Base-by-base conservation (phyloP, 2,113 vertebrate genomes). In the Chaetodon trifascialis region DNA sequence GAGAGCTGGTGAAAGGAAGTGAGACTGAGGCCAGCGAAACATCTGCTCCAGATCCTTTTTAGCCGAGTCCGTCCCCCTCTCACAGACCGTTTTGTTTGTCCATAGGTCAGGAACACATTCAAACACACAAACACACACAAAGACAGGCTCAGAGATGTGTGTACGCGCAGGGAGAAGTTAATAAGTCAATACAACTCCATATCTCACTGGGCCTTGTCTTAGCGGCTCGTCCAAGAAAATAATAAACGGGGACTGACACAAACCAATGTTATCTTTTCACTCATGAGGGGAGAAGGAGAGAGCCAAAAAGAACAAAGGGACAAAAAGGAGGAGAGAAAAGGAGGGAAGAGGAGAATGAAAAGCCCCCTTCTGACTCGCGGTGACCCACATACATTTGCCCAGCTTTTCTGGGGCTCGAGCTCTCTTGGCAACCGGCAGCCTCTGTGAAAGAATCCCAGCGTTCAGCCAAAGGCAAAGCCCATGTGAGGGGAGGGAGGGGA, bases 221-320 rank as follows among this genome's bases (percentile, higher is more conserved):
- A 88, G 82, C 46, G 2, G 69, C 34, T 64, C 79, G 76, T 88
- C 74, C 49, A 9, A 68, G 72, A 80, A 91, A 94, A 95, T 92
- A 94, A 95, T 88, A 92, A 94, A 91, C 85, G 67, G 73, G 88
- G 79, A 30, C 88, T 44, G 92, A 92, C 89, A 90, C 92, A 92
- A 91, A 94, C 94, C 92, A 93, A 75, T 93, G 91, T 95, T 94
- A 94, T 95, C 95, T 94, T 95, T 94, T 95, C 91, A 93, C 92
- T 92, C 80, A 70, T 71, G 89, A 79, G 78, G 83, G 86, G 73
- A 86, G 88, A 89, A 73, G 80, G 80, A 73, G 91, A 47, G 81
- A 86, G 87, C 89, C 80, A 72, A 83, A 87, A 90, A 66, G 84
- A 85, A 88, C 84, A 90, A 89, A 80, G 76, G 84, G 73, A 89